A percentile compares a stretch with the other conserved stretches of the same genome.
Evolutionary conservation across 2,797 vertebrate genomes (phyloP).

Genomic region (Odontamblyopus rebecca): DNA sequence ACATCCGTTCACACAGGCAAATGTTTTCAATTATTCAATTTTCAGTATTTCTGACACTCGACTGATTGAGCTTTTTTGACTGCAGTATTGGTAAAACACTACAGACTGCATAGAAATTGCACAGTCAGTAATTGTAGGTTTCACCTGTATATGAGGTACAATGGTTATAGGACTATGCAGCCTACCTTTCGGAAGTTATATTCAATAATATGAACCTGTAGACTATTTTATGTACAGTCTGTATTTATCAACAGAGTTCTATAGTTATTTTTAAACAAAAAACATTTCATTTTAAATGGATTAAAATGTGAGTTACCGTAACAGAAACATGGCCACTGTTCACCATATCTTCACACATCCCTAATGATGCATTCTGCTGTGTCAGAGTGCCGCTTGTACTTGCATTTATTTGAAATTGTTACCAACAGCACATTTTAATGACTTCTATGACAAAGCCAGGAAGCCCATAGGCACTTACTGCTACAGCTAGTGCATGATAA

Average conservation of each 20-base stretch:
- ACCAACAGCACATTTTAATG: constrained; percentile 58
- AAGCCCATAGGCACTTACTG: constrained; percentile 43
- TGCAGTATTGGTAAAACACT: constrained; percentile 41
- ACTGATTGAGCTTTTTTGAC: constrained; percentile 60
- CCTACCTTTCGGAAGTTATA: not conserved
- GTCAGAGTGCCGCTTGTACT: constrained; percentile 54
- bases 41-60: constrained; percentile 76
- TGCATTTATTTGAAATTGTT: constrained; percentile 56
- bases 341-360: constrained; percentile 24
- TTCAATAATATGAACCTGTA: not conserved
- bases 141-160: not conserved
- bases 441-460: constrained; percentile 53
- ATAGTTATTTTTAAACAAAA: not conserved
- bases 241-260: not conserved
- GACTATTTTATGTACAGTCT: not conserved
- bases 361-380: constrained; percentile 48
- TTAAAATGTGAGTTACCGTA: constrained; percentile 6
- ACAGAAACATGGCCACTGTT: not conserved
- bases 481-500: constrained; percentile 55
- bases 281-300: not conserved
- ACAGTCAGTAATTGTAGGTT: not conserved
- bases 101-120: constrained; percentile 17
- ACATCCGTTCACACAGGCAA: constrained; percentile 85
- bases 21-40: constrained; percentile 83
- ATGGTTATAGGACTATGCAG: not conserved